A percentile compares a stretch with the other conserved stretches of the same genome.
Evolutionary conservation across 2,797 vertebrate species (phyloP).

Genomic region (Enteromius treurensis): DNA sequence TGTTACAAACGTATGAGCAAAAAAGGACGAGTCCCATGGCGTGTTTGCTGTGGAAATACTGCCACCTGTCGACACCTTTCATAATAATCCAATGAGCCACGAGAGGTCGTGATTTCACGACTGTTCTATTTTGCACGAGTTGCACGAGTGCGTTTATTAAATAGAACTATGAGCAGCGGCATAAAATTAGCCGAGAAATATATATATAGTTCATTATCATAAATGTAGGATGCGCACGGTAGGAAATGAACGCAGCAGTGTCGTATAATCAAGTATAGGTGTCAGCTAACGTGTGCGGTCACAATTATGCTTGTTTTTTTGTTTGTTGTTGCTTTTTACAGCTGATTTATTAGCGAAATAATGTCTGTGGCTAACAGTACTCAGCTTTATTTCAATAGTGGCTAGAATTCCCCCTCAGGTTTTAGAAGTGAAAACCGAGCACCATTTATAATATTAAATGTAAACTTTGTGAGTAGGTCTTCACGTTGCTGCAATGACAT

Average conservation of each 20-base stretch:
- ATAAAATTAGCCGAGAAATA: background rate
- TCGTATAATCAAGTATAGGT: background rate
- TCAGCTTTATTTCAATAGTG: background rate
- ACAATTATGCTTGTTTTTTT: background rate
- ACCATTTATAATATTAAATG: background rate
- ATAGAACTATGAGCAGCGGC: background rate
- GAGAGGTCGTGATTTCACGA: background rate
- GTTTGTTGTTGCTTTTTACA: too few relatives aligned
- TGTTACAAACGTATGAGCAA: background rate
- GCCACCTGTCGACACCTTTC: conserved; percentile 6
- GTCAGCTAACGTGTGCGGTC: background rate
- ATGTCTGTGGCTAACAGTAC: background rate
- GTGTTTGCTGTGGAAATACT: conserved; percentile 6
- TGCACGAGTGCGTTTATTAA: background rate
- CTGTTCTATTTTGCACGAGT: background rate
- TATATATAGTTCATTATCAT: too few relatives aligned
- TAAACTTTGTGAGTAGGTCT: background rate
- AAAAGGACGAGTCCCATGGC: background rate
- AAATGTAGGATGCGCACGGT: background rate
- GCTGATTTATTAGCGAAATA: background rate
- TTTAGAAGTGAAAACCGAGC: background rate
- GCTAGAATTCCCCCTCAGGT: background rate
- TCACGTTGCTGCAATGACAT: background rate
- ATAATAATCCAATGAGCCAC: background rate
- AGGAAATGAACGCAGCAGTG: background rate